Evolutionary conservation across 2,888 invertebrate species (phyloP).

Genomic region (Elmis aenea): DNA sequence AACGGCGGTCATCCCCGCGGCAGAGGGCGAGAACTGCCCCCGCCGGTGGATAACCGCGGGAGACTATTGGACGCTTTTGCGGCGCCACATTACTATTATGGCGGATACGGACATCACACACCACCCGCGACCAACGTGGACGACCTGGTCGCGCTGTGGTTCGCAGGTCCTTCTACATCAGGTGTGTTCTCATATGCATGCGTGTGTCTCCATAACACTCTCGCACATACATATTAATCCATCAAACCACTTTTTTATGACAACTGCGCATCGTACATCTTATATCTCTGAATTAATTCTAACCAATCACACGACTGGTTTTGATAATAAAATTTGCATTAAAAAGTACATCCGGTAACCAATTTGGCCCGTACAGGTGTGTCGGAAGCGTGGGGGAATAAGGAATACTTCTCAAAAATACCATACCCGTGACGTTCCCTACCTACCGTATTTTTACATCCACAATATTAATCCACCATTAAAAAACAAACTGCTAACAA

Average conservation of each 20-base stretch:
- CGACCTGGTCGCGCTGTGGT: slow-evolving; percentile 71
- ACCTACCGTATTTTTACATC: too few species aligned
- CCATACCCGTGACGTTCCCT: too few species aligned
- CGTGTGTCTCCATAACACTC: neutral
- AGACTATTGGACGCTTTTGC: slow-evolving; percentile 41
- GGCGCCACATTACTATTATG: slow-evolving; percentile 35
- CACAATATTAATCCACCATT: too few species aligned
- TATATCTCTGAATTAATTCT: too few species aligned
- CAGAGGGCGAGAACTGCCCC: slow-evolving; percentile 28
- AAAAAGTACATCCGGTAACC: too few species aligned
- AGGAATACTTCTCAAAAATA: too few species aligned
- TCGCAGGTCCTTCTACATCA: slow-evolving; percentile 53
- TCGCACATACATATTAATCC: slow-evolving; percentile 1
- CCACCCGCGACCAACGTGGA: slow-evolving; percentile 57
- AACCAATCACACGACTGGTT: too few species aligned
- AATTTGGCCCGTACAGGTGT: too few species aligned
- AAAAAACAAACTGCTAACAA: too few species aligned
- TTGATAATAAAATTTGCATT: too few species aligned
- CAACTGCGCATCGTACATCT: too few species aligned
- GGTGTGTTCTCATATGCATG: slow-evolving; percentile 35
- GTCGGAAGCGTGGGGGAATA: too few species aligned
- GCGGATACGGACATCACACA: slow-evolving; percentile 29
- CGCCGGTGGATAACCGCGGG: slow-evolving; percentile 22
- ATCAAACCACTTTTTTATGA: slow-evolving; percentile 1
- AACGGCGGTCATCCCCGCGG: slow-evolving; percentile 34